Evolutionary conservation across 2,113 vertebrate species (phyloP).

Genomic region (Rhinopomastus cyanomelas): DNA sequence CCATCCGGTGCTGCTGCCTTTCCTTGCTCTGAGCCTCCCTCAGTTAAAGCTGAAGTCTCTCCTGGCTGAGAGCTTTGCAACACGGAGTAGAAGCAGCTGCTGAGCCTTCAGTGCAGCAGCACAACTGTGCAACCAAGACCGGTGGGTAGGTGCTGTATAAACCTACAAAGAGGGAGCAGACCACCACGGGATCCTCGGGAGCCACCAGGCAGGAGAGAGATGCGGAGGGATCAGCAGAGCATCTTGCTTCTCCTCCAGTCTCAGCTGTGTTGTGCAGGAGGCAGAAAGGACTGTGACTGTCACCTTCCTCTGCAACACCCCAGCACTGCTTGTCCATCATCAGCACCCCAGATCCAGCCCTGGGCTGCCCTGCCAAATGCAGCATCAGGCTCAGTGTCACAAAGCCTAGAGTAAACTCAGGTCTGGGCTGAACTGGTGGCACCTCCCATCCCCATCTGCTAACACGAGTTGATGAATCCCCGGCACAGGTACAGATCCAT

Average conservation of each 20-base stretch:
- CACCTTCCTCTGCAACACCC: not conserved
- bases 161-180: not conserved
- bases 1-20: not conserved
- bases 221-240: not conserved
- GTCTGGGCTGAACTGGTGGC: not conserved
- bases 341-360: not conserved
- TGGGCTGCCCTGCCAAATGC: accelerated
- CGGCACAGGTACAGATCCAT: not conserved
- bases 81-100: not conserved
- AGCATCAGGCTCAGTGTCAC: not conserved
- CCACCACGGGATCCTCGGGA: not conserved
- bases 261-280: not conserved
- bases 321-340: too few relatives aligned
- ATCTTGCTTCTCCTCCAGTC: not conserved
- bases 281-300: accelerated
- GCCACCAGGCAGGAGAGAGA: not conserved
- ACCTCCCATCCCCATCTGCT: not conserved
- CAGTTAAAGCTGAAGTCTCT: not conserved
- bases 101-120: not conserved
- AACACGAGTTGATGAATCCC: accelerated
- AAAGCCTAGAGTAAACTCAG: not conserved
- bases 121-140: not conserved
- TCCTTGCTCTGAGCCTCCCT: not conserved
- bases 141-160: accelerated
- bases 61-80: not conserved